phyloP scores from a whole-genome alignment of 1,140 invertebrate genomes.

The Hesperophylax magnus region DNA sequence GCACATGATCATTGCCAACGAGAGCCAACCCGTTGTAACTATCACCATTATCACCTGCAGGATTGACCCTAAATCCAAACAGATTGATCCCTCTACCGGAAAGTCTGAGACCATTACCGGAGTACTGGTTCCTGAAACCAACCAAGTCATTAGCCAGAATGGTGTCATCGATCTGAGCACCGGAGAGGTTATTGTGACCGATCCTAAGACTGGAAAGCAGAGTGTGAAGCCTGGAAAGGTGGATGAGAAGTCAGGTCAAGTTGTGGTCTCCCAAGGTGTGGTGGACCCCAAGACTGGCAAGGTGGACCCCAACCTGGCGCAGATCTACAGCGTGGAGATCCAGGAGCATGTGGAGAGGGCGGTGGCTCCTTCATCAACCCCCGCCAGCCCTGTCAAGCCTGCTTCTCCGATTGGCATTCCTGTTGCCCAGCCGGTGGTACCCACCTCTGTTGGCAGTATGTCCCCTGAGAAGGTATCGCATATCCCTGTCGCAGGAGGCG shows the following conservation, averaged over 20 bases:
- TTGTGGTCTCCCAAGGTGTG: conserved; percentile 60
- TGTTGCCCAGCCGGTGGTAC: conserved; percentile 60
- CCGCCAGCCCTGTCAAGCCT: conserved; percentile 56
- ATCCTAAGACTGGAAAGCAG: conserved; percentile 53
- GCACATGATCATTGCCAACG: conserved; percentile 70
- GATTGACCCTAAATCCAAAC: conserved; percentile 71
- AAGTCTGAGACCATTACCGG: conserved; percentile 43
- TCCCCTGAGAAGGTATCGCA: conserved; percentile 59
- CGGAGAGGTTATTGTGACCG: conserved; percentile 44
- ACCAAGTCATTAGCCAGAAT: conserved; percentile 48
- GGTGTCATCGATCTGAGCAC: conserved; percentile 48
- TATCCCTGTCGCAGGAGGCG: conserved; percentile 41
- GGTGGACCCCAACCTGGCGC: conserved; percentile 61
- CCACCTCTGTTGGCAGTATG: conserved; percentile 62
- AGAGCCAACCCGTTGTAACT: conserved; percentile 71
- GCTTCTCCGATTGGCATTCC: conserved; percentile 57
- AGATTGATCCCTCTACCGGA: conserved; percentile 67
- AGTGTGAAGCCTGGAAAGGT: conserved; percentile 46
- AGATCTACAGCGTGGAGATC: conserved; percentile 61
- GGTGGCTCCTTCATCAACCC: not conserved
- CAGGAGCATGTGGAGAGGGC: conserved; percentile 33
- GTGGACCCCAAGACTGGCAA: conserved; percentile 63
- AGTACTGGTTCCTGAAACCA: conserved; percentile 53
- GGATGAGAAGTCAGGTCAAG: conserved; percentile 52
- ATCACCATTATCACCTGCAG: conserved; percentile 69